Base-by-base conservation (phyloP, 2,797 vertebrate genomes). In the Thamnophis elegans region DNA sequence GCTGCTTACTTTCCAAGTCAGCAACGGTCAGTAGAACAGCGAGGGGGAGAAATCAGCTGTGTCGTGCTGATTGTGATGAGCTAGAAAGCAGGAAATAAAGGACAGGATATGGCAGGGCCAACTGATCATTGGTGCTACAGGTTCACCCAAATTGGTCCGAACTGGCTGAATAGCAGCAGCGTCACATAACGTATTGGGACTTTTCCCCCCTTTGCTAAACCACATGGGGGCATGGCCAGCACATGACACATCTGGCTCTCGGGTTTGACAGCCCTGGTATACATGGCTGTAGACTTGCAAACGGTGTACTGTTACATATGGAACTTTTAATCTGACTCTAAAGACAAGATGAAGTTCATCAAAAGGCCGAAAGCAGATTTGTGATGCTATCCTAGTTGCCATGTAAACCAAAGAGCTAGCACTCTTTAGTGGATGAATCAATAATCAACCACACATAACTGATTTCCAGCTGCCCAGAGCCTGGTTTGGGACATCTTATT, bases 221-320 rank as follows among this genome's bases (percentile, higher is more conserved):
- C 55, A 0, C 14, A 1, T 56, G 16, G 14, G 55, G 55, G 3
- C 10, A 56, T 56, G 55, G 55, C 14, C 55, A 56, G 55, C 55
- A 18, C 1, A 1, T 56, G 55, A 18, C 1, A 16, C 55, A 56
- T 56, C 55, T 16, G 1, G 1, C 55, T 12, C 3, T 0, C 4
- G 14, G 54, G 55, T 56, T 56, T 56, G 55, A 18, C 55, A 56
- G 55, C 55, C 55, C 55, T 56, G 5, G 28, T 85, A 53, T 20
- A 54, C 16, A 14, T 18, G 11, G 73, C 53, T 55, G 53, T 11
- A 86, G 47, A 26, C 22, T 65, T 89, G n/a, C 0, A 0, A 28
- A 85, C 2, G 1, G 47, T n/a, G 28, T 78, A 36, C 65, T 0
- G 0, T 59, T 5, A 0, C 0, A 53, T 59, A 36, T 0, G 0